Evolutionary conservation across 2,888 invertebrate genomes (phyloP).

Genomic region (Stenolophus ochropezus): DNA sequence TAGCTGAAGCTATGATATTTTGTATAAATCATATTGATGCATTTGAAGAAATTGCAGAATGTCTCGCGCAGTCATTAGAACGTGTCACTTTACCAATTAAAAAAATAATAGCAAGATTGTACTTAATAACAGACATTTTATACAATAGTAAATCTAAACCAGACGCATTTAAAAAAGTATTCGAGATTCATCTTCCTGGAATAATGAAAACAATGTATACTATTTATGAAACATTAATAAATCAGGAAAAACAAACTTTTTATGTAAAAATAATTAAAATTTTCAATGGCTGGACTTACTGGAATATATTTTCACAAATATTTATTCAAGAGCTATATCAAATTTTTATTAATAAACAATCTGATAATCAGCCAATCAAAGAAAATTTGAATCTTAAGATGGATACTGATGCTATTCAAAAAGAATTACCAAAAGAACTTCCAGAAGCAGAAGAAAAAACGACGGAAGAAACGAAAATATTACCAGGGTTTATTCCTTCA

Average conservation of each 20-base stretch:
- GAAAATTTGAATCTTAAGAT: too few species aligned
- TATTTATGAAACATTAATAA: slow-evolving; percentile 80
- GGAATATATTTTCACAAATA: slow-evolving; percentile 33
- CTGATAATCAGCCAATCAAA: not conserved
- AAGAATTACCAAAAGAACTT: slow-evolving; percentile 14
- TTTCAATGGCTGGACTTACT: slow-evolving; percentile 15
- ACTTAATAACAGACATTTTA: slow-evolving; percentile 95
- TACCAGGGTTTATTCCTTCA: slow-evolving; percentile 84
- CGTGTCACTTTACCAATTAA: slow-evolving; percentile 80
- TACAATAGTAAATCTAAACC: slow-evolving; percentile 91
- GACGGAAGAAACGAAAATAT: slow-evolving; percentile 55
- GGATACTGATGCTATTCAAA: too few species aligned
- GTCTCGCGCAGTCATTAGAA: slow-evolving; percentile 89
- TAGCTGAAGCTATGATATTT: slow-evolving; percentile 97
- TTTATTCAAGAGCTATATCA: slow-evolving; percentile 28
- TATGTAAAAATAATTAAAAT: slow-evolving; percentile 18
- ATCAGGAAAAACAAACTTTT: slow-evolving; percentile 44
- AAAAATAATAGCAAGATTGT: slow-evolving; percentile 93
- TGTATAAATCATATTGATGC: slow-evolving; percentile 97
- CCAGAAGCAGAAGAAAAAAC: not conserved
- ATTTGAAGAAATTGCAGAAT: slow-evolving; percentile 93
- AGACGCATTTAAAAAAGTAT: slow-evolving; percentile 87
- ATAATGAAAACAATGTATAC: slow-evolving; percentile 85
- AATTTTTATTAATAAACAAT: slow-evolving; percentile 40
- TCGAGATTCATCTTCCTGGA: slow-evolving; percentile 84